Evolutionary conservation across 2,113 vertebrate genomes (phyloP).

Genomic region (Callithrix jacchus): DNA sequence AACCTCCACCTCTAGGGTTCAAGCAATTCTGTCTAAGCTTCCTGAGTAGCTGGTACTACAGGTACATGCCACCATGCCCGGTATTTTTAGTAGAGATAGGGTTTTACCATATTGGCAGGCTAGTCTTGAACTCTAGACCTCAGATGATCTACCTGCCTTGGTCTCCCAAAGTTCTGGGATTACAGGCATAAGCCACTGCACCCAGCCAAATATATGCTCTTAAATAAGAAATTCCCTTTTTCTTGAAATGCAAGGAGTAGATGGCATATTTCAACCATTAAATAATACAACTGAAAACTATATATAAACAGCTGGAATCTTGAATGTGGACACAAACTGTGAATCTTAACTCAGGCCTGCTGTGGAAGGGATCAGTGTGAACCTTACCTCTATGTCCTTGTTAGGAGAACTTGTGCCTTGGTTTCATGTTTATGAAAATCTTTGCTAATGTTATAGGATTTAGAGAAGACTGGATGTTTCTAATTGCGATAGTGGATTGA

Average conservation of each 20-base stretch:
- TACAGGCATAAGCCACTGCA: no score
- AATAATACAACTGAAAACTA: neutral
- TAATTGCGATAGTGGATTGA: neutral
- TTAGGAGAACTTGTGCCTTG: neutral
- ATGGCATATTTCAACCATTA: neutral
- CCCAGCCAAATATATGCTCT: neutral
- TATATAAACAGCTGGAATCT: neutral
- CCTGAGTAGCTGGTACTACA: no score
- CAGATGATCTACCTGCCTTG: no score
- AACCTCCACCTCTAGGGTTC: no score
- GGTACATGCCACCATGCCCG: accelerated
- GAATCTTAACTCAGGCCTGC: neutral
- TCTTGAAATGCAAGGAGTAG: neutral
- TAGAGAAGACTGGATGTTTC: neutral
- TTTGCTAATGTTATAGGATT: neutral
- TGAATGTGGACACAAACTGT: neutral
- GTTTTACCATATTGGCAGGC: no score
- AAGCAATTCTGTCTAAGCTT: no score
- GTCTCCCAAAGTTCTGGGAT: no score
- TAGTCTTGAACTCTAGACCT: no score
- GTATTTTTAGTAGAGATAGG: no score
- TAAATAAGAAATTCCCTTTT: neutral
- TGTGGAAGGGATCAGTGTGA: neutral
- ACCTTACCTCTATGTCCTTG: neutral
- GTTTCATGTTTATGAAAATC: neutral